Evolutionary conservation across 1,140 invertebrate species (phyloP), one percentile per base, ranked within the genome.

Genomic region (Tetragonula clypearis): DNA sequence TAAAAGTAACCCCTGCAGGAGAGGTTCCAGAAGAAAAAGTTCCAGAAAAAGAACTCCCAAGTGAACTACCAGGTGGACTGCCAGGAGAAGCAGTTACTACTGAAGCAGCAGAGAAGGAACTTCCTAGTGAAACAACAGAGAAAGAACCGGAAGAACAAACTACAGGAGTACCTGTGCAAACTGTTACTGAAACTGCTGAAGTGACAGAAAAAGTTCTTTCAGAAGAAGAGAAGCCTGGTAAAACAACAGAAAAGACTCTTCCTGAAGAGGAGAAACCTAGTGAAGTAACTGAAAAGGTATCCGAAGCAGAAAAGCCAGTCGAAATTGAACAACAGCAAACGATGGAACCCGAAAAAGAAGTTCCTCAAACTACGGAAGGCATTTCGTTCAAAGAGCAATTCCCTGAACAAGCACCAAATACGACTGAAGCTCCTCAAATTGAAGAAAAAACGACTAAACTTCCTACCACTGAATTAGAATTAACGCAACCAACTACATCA

Each of bases 251-350:
- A 65, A 68, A 77, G 35, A 69, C 17, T 71, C 26, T 26, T 21
- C 19, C 66, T 73, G 90, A 87, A 83, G 85, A 69, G n/a, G 58
- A 41, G 5, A 55, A 83, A 58, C 35, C 55, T 21, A 14, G 35
- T 23, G 30, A 72, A 60, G 23, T 55, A 49, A 72, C 69, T 79
- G 60, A 85, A 55, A 41, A 72, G 35, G 66, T 23, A 72, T 21
- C 85, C 55, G 85, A 94, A 90, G 86, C 90, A 68, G 89, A 90
- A 84, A 92, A 78, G 41, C 80, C 87, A 41, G 12, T 72, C 58
- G 73, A 55, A 75, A 60, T 1, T 4, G 74, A 75, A 58, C 74
- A 76, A 58, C 74, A 76, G 9, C 74, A 58, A 49, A 85, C 74
- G n/a, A 5, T 58, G 8, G 11, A 6, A 15, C 49, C 79, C 1